Base-by-base conservation (phyloP, 2,797 vertebrate genomes). In the Cryptoprocta ferox region DNA sequence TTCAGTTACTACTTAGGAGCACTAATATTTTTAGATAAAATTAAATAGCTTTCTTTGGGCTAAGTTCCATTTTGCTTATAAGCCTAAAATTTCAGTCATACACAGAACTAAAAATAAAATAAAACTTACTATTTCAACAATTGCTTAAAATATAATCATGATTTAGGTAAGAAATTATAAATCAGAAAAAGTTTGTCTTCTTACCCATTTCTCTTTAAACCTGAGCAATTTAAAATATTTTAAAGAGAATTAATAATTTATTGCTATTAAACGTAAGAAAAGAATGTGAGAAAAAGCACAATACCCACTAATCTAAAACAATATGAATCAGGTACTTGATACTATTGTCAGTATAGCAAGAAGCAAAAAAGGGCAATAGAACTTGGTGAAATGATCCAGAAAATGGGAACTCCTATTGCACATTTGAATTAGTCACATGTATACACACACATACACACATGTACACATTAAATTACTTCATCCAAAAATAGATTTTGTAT, bases 61-160 rank as follows among this genome's bases (percentile, higher is more conserved):
- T 68, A 92, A 71, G 61, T 70, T 89, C 5, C 87, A 2, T 35
- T 78, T 86, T 83, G 37, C 19, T 82, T 95, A 48, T 61, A 82
- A 92, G 66, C 24, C 76, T 92, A 71, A 2, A 91, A 63, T 68
- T 88, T 37, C 6, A 71, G 35, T 75, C 19, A 56, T 42, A 39
- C 1, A 76, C 19, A 70, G 30, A 73, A n/a, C n/a, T 94, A 81
- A 89, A 95, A 80, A 76, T 35, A 95, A 87, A 83, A 88, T 45
- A 85, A 78, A 95, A 79, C 48, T 84, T 95, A 59, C 24, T 92
- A 63, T 81, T 21, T 89, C 6, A 68, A 95, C n/a, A 93, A 28
- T 56, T 95, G 28, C 56, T 91, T 66, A 91, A 70, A 91, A 81
- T 76, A 73, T 61, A 88, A 89, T 68, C 21, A 56, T 53, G 65